Evolutionary conservation across 2,888 invertebrate species (phyloP), one percentile per base, ranked within the genome.

Genomic region (Epinotia ramella): DNA sequence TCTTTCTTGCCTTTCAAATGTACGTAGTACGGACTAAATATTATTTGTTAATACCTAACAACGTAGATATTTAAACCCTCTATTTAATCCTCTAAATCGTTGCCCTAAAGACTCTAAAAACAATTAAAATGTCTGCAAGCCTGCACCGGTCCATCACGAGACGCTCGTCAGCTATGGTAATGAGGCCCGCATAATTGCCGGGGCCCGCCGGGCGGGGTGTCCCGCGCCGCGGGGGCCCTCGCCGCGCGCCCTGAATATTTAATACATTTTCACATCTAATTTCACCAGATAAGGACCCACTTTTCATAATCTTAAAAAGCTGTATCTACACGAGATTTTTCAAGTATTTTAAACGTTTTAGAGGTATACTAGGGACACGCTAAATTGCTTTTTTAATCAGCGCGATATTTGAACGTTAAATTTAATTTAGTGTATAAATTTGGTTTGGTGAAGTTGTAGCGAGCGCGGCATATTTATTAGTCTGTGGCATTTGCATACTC

Each of bases 191-290:
- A 67, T 67, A 57, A 53, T 57, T 33, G 40, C 53, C 18, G 67
- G 18, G 33, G 9, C 53, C 49, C 33, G 18, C 53, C 33, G 53
- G 12, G 33, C 49, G 33, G 24, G 18, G 53, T 28, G 24, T 5
- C 20, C 20, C 20, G 20, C 20, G 20, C 12, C 9, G 59, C 18
- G 57, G 18, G 13, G 59, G 59, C 11, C 59, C 9, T n/a, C 16
- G 28, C 16, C 62, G 16, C 69, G 28, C 20, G 70, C 63, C 40
- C 53, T 63, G 70, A 71, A 71, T 71, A 71, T 71, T 63, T 40
- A 33, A 71, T 62, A 62, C 70, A 68, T 68, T 70, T 70, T 70
- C 70, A 70, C 70, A 62, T 70, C 70, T 62, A 70, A 70, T 62
- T 70, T 62, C 60, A 49, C 49, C 24, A 60, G 67, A 67, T 67